These are phyloP conservation scores for Onthophagus taurus DNA, from an alignment of 1,140 invertebrate species.

Conservation along the genomic window DNA sequence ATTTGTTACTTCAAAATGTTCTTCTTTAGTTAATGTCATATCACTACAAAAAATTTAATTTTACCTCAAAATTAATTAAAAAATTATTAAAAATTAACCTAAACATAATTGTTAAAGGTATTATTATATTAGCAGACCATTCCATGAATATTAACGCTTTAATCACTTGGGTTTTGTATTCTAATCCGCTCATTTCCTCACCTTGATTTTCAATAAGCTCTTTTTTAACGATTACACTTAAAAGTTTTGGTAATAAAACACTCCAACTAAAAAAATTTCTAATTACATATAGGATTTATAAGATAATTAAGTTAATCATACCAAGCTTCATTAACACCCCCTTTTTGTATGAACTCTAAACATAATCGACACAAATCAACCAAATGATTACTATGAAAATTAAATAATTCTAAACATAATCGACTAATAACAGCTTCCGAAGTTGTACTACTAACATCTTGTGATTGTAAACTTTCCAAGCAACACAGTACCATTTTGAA, in stretches of 20 bases:
- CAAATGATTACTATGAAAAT: conserved; percentile 35
- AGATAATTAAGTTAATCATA: conserved; percentile 12
- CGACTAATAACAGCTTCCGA: conserved; percentile 37
- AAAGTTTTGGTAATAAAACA: conserved; percentile 37
- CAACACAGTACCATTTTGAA: too few species aligned
- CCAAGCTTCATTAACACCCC: conserved; percentile 34
- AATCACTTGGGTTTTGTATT: conserved; percentile 35
- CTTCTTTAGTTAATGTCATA: conserved; percentile 32
- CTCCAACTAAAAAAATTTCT: conserved; percentile 35
- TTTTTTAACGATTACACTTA: conserved; percentile 32
- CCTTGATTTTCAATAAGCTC: conserved; percentile 28
- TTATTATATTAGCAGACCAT: conserved; percentile 36
- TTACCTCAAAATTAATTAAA: neutral
- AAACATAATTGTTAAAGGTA: conserved; percentile 39
- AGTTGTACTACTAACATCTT: too few species aligned
- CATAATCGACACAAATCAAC: conserved; percentile 38
- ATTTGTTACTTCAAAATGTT: conserved; percentile 35
- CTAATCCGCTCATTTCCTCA: conserved; percentile 35
- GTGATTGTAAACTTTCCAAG: too few species aligned
- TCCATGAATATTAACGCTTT: conserved; percentile 34
- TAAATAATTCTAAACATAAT: conserved; percentile 36
- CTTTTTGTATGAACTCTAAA: conserved; percentile 36
- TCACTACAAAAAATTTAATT: conserved; percentile 20
- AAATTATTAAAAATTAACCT: conserved; percentile 26
- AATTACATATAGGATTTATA: conserved; percentile 6